A percentile compares a stretch with the other conserved stretches of the same genome.
Evolutionary conservation across 2,113 vertebrate species (phyloP).

Genomic region (Equus quagga): DNA sequence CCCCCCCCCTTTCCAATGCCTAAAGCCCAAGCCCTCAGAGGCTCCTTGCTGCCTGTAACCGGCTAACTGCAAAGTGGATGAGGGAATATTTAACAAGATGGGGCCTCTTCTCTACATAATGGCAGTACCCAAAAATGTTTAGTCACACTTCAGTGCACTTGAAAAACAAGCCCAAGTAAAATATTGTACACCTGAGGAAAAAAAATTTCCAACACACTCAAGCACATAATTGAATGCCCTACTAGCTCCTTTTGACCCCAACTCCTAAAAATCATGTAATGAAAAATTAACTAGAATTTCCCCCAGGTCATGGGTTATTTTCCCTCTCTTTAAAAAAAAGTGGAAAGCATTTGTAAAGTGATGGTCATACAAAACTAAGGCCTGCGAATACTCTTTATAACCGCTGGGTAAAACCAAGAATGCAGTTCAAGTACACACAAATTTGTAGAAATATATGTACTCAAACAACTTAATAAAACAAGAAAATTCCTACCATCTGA

Average conservation of each 20-base stretch:
- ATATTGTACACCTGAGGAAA: constrained; percentile 68
- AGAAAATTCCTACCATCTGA: background rate
- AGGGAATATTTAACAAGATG: constrained; percentile 94
- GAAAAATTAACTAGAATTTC: constrained; percentile 73
- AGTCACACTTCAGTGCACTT: constrained; percentile 87
- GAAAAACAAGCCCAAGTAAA: constrained; percentile 85
- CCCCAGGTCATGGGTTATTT: background rate
- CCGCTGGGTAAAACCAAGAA: constrained; percentile 32
- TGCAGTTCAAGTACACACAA: background rate
- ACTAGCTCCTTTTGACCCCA: constrained; percentile 57
- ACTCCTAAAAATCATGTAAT: constrained; percentile 63
- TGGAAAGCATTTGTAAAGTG: constrained; percentile 11
- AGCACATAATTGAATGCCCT: constrained; percentile 74
- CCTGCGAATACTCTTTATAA: background rate
- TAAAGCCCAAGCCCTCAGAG: constrained; percentile 65
- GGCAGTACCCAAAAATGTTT: constrained; percentile 91
- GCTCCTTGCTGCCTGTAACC: constrained; percentile 84
- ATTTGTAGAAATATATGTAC: background rate
- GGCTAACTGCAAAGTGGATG: constrained; percentile 85
- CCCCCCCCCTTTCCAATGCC: constrained; percentile 60
- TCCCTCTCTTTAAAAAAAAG: background rate
- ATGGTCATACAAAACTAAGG: background rate
- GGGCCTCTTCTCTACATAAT: constrained; percentile 88
- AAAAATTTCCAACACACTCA: constrained; percentile 52
- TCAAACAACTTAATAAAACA: background rate